Conservation (phyloP, 1,140 invertebrate genomes). For the Neoseiulus cucumeris region DNA sequence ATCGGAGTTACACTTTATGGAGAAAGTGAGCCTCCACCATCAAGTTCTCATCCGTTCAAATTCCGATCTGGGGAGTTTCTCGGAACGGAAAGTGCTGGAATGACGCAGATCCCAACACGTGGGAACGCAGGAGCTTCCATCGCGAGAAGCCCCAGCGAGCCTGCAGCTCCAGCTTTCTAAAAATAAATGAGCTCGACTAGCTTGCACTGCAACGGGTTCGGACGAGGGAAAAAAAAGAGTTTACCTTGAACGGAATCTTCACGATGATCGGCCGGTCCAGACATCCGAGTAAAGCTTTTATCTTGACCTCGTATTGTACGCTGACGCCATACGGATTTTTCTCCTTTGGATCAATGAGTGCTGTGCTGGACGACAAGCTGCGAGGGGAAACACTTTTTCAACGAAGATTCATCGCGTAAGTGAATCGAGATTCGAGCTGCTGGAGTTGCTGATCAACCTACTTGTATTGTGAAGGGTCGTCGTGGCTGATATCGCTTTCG, state of each 20-base stretch:
- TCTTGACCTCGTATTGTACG: constrained; percentile 17
- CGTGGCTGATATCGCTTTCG: constrained; percentile 14
- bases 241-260: constrained; percentile 17
- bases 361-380: constrained; percentile 15
- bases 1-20: too few species aligned
- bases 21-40: too few species aligned
- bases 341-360: constrained; percentile 12
- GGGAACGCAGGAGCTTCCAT: too few species aligned
- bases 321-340: constrained; percentile 20
- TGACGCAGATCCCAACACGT: too few species aligned
- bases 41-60: too few species aligned
- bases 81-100: too few species aligned
- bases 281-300: constrained; percentile 18
- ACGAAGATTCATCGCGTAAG: neutral
- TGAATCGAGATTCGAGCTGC: neutral
- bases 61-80: too few species aligned
- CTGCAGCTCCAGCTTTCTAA: too few species aligned
- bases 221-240: neutral
- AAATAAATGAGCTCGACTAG: too few species aligned
- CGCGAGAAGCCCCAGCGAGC: too few species aligned
- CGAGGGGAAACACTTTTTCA: neutral
- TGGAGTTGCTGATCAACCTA: neutral
- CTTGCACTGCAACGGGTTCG: too few species aligned
- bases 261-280: constrained; percentile 17
- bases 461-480: neutral